A percentile compares a stretch with the other conserved stretches of the same genome.
Evolutionary conservation across 1,140 invertebrate species (phyloP).

Genomic region (Cydia strobilella): DNA sequence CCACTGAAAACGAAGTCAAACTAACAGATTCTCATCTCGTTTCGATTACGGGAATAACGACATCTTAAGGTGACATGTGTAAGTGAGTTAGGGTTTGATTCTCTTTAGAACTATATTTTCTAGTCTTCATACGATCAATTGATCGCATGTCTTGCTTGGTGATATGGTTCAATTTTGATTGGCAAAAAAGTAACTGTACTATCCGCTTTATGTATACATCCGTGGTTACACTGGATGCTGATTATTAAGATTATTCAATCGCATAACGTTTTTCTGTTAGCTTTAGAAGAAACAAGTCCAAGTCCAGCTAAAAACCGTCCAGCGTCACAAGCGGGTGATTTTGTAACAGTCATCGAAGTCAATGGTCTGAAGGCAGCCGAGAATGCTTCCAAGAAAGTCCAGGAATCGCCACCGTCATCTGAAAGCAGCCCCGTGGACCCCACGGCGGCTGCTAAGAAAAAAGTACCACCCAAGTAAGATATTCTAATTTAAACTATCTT

Average conservation of each 20-base stretch:
- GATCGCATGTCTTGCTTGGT: no score
- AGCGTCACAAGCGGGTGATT: slow-evolving; percentile 84
- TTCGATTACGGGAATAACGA: no score
- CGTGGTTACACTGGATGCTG: background rate
- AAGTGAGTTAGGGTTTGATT: no score
- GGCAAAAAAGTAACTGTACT: background rate
- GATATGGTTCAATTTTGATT: no score
- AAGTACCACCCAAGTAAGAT: slow-evolving; percentile 82
- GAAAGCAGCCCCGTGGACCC: slow-evolving; percentile 71
- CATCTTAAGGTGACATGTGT: no score
- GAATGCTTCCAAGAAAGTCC: slow-evolving; percentile 71
- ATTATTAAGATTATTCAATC: background rate
- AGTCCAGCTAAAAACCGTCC: slow-evolving; percentile 72
- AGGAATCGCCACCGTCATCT: slow-evolving; percentile 72
- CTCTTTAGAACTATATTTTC: no score
- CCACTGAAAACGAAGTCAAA: no score
- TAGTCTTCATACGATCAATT: no score
- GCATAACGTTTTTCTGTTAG: slow-evolving; percentile 41
- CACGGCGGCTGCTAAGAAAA: slow-evolving; percentile 77
- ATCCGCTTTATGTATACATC: no score
- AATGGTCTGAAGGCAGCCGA: slow-evolving; percentile 83
- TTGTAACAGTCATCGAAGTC: slow-evolving; percentile 94
- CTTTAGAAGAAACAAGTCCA: slow-evolving; percentile 67
- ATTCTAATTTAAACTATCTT: background rate
- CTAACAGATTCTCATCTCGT: no score